Conservation (phyloP, 2,888 invertebrate genomes). For the Mesopsocus fuscifrons region DNA sequence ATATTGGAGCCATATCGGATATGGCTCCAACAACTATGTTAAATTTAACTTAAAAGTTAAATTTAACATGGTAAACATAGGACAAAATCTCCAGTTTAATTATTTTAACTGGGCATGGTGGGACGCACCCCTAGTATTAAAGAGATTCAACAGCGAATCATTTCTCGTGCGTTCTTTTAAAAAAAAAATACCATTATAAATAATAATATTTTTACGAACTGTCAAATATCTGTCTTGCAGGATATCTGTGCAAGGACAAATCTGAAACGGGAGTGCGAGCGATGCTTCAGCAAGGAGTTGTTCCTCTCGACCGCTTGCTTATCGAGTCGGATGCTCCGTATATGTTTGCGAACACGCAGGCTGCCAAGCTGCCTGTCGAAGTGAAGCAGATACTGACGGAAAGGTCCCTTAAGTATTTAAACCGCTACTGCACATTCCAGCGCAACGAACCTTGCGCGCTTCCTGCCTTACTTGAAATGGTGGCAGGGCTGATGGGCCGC, state of each 20-base stretch:
- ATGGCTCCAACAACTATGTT: too few species aligned
- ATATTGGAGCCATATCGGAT: too few species aligned
- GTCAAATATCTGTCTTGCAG: too few species aligned
- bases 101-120: too few species aligned
- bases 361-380: conserved; percentile 73
- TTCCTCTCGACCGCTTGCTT: conserved; percentile 67
- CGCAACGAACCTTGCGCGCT: conserved; percentile 90
- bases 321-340: conserved; percentile 91
- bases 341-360: conserved; percentile 89
- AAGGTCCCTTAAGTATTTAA: conserved; percentile 61
- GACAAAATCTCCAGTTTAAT: too few species aligned
- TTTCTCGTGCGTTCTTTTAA: too few species aligned
- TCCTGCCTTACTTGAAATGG: conserved; percentile 82
- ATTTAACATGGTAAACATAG: too few species aligned
- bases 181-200: too few species aligned
- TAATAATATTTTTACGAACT: too few species aligned
- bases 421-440: conserved; percentile 87
- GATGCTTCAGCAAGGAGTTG: conserved; percentile 54
- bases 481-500: conserved; percentile 76
- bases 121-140: too few species aligned
- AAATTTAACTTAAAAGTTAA: too few species aligned
- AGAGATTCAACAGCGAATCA: too few species aligned
- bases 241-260: conserved; percentile 80
- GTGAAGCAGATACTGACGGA: conserved; percentile 77
- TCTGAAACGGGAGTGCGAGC: conserved; percentile 76